A percentile compares a stretch with the other conserved stretches of the same genome.
These are phyloP conservation scores for Myioborus miniatus DNA, from an alignment of 2,797 vertebrate species.

Conservation along the genomic window DNA sequence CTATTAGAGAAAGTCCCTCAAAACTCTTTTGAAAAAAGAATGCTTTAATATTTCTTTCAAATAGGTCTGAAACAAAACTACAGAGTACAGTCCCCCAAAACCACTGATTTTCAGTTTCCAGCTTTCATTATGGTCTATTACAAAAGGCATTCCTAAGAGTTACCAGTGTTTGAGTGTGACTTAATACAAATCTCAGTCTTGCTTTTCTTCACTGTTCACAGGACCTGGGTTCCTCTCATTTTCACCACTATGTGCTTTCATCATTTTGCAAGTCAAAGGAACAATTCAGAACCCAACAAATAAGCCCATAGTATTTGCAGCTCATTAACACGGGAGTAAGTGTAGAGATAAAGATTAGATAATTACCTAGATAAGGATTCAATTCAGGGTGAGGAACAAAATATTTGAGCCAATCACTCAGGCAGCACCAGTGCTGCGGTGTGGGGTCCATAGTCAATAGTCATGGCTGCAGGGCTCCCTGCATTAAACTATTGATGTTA, in stretches of 20 bases:
- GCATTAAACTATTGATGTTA: background rate
- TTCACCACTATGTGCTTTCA: background rate
- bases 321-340: rapidly evolving
- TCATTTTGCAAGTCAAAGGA: background rate
- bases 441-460: background rate
- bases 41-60: background rate
- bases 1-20: background rate
- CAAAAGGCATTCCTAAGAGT: background rate
- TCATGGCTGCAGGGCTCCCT: background rate
- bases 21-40: background rate
- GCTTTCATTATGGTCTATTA: background rate
- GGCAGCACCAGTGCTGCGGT: background rate
- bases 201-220: background rate
- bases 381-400: background rate
- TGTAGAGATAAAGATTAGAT: background rate
- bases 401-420: background rate
- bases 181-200: background rate
- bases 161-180: background rate
- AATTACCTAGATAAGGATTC: background rate
- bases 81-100: background rate
- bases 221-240: background rate
- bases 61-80: background rate
- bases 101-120: background rate
- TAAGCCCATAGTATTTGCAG: background rate
- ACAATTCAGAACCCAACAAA: background rate